Conservation (phyloP, 2,797 vertebrate species). For the Alauda arvensis region DNA sequence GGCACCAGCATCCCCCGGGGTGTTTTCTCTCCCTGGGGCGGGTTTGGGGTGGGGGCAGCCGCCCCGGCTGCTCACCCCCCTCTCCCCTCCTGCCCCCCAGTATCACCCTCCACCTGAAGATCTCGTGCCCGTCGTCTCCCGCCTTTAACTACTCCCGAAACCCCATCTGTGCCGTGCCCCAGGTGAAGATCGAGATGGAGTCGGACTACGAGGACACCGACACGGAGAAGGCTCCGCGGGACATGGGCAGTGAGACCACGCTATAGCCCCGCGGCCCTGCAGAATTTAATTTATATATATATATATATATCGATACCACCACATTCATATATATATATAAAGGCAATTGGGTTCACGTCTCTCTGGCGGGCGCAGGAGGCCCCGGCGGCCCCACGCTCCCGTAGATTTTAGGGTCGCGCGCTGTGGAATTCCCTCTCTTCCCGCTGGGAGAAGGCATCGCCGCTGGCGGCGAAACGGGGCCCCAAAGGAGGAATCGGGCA, state of each 20-base stretch:
- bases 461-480: not conserved
- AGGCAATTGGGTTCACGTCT: not conserved
- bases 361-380: not conserved
- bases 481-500: not conserved
- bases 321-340: not conserved
- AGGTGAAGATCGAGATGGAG: constrained; percentile 97
- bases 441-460: not conserved
- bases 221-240: constrained; percentile 75
- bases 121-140: constrained; percentile 91
- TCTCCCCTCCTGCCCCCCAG: constrained; percentile 60
- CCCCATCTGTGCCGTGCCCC: constrained; percentile 81
- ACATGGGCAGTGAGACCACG: constrained; percentile 87
- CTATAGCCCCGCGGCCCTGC: constrained; percentile 61
- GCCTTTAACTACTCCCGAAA: constrained; percentile 78
- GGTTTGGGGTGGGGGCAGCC: not conserved
- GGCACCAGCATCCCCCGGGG: too few relatives aligned
- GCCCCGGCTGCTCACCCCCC: not conserved
- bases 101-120: constrained; percentile 96
- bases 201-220: constrained; percentile 88
- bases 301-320: too few relatives aligned
- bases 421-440: not conserved
- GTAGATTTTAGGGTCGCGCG: not conserved
- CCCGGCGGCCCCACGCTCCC: not conserved
- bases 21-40: not conserved
- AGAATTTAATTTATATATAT: not conserved